These are phyloP conservation scores for Plestiodon gilberti DNA, from an alignment of 2,113 vertebrate species.

Conservation along the genomic window DNA sequence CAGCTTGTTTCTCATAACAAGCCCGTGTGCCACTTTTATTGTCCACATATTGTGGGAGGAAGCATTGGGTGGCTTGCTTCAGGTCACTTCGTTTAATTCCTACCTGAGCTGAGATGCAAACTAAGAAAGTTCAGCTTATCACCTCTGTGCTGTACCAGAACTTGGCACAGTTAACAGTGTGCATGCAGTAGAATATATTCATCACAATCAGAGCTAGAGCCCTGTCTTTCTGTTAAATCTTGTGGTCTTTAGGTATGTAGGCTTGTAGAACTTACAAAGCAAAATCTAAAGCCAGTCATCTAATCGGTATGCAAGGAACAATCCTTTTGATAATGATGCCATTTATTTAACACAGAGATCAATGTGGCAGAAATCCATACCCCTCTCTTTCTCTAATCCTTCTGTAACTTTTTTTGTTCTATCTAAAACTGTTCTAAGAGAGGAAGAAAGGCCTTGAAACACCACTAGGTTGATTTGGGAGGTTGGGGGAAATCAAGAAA, in stretches of 20 bases:
- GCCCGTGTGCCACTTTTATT: not conserved
- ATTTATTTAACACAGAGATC: not conserved
- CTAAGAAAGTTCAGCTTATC: not conserved
- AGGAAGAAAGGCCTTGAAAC: not conserved
- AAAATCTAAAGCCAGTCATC: not conserved
- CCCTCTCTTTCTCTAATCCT: not conserved
- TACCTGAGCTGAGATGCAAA: not conserved
- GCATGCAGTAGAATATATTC: not conserved
- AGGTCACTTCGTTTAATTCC: not conserved
- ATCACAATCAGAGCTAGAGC: not conserved
- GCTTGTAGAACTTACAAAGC: not conserved
- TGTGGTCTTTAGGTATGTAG: slow-evolving; percentile 4
- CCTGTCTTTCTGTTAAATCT: not conserved
- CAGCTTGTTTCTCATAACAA: not conserved
- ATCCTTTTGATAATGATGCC: not conserved
- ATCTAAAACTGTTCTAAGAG: not conserved
- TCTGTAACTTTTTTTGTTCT: not conserved
- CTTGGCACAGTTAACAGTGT: not conserved
- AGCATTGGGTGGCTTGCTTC: not conserved
- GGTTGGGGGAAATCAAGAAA: not conserved
- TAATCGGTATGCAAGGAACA: not conserved
- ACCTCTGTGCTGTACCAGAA: not conserved
- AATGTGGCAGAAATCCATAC: not conserved
- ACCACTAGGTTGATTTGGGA: not conserved
- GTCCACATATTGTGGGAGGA: not conserved